These are phyloP conservation scores for Drosophila birchii DNA, from an alignment of 2,888 invertebrate species.

Conservation along the genomic window DNA sequence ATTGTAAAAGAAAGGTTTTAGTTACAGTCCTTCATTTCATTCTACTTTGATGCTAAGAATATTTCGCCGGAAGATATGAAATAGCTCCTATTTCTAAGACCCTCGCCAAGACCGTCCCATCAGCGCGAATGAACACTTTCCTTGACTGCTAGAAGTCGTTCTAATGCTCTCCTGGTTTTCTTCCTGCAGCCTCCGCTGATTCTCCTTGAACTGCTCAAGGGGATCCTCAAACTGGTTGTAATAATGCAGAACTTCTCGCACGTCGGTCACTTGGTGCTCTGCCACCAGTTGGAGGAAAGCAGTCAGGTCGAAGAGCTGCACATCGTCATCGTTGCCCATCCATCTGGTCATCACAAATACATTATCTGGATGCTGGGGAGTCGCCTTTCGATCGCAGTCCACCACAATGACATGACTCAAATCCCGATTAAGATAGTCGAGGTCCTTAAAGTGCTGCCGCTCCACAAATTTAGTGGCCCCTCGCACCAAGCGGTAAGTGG, in stretches of 20 bases:
- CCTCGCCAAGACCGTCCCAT: constrained; percentile 27
- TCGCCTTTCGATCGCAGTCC: constrained; percentile 95
- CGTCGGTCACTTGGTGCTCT: constrained; percentile 94
- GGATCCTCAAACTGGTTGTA: constrained; percentile 98
- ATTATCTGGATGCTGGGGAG: constrained; percentile 95
- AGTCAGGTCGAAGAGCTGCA: constrained; percentile 94
- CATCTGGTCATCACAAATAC: constrained; percentile 94
- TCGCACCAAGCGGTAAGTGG: constrained; percentile 96
- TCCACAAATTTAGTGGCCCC: constrained; percentile 98
- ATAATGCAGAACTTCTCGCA: constrained; percentile 95
- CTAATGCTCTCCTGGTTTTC: constrained; percentile 86
- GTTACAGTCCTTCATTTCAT: background rate
- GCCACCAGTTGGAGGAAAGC: constrained; percentile 96
- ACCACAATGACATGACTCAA: constrained; percentile 95
- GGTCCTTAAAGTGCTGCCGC: constrained; percentile 96
- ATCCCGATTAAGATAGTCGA: constrained; percentile 93
- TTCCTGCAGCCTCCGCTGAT: constrained; percentile 91
- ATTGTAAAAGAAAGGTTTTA: background rate
- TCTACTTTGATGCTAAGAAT: background rate
- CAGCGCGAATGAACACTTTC: constrained; percentile 18
- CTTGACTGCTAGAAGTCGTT: background rate
- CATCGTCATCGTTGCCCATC: constrained; percentile 97
- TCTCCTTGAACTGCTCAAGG: constrained; percentile 95
- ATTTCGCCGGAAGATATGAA: background rate
- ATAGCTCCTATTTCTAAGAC: background rate